A percentile compares a stretch with the other conserved stretches of the same genome.
Evolutionary conservation across 2,113 vertebrate species (phyloP).

Genomic region (Notiomystis cincta): DNA sequence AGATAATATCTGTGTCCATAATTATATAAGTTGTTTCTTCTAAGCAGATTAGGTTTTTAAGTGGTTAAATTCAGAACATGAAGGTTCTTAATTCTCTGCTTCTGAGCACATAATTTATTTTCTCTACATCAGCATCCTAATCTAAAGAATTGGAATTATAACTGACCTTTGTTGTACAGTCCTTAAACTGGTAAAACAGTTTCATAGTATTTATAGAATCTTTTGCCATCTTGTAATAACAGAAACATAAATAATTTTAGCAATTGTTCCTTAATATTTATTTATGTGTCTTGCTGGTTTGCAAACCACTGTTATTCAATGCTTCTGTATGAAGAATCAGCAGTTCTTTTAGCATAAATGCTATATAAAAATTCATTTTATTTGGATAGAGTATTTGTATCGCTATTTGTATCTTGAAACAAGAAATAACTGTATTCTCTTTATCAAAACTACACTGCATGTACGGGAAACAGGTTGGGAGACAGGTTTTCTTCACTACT

Average conservation of each 20-base stretch:
- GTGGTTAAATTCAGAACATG: neutral
- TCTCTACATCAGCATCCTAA: neutral
- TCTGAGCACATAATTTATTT: neutral
- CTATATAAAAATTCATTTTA: neutral
- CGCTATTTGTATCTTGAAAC: neutral
- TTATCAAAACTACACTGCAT: neutral
- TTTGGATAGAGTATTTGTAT: neutral
- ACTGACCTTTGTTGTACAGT: neutral
- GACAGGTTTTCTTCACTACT: neutral
- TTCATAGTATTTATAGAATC: neutral
- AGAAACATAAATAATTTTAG: neutral
- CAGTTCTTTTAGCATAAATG: neutral
- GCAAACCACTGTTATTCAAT: neutral
- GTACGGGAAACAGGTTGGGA: neutral
- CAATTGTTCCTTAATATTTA: neutral
- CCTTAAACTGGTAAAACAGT: neutral
- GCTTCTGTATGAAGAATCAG: neutral
- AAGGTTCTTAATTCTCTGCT: neutral
- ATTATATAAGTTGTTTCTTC: neutral
- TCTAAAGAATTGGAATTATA: neutral
- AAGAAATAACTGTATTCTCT: neutral
- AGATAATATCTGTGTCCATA: neutral
- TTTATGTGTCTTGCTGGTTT: neutral
- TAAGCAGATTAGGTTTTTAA: neutral
- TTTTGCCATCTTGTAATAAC: neutral